Base-by-base conservation (phyloP, 1,140 invertebrate species). In the Plutomurus gul region DNA sequence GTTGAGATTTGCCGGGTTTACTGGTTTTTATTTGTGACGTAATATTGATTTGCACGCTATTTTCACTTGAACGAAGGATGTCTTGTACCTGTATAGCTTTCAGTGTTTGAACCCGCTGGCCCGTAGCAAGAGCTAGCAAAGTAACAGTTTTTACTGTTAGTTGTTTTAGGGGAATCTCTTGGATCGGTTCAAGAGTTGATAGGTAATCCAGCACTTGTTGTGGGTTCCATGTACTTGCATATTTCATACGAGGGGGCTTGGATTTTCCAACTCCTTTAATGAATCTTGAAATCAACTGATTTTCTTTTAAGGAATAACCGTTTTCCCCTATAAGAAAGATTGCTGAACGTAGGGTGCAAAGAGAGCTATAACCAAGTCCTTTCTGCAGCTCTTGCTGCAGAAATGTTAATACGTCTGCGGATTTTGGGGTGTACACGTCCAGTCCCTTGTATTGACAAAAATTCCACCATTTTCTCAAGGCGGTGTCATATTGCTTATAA, bases 51-150 rank as follows among this genome's bases (percentile, higher is more conserved):
- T 33, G 27, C 10, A 46, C 36, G 3, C 39, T 3, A 0, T 77
- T 3, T 6, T 4, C 8, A n/a, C n/a, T n/a, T 10, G 16, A 11
- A 43, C 33, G 16, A 2, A 10, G 4, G 6, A 77, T 46, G 70
- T 76, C n/a, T 13, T 2, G 7, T 13, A 76, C 33, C 10, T 76
- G 4, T 0, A 76, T 76, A 39, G 27, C 3, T 1, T 18, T 3
- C 4, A 76, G 20, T 18, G 49, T 76, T 76, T 76, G 75, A 16
- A 40, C 49, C 10, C 75, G 11, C 0, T 76, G 75, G 13, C 16
- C 75, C 1, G 75, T 37, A 13, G 27, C 33, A 1, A 76, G 6
- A 3, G 51, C 51, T 20, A 76, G 11, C 7, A 76, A 18, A 1
- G 25, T 16, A 6, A 36, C 18, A 1, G 22, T 18, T 18, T 77